Evolutionary conservation across 2,113 vertebrate genomes (phyloP), one percentile per base, ranked within the genome.

Genomic region (Corythornis cristatus): DNA sequence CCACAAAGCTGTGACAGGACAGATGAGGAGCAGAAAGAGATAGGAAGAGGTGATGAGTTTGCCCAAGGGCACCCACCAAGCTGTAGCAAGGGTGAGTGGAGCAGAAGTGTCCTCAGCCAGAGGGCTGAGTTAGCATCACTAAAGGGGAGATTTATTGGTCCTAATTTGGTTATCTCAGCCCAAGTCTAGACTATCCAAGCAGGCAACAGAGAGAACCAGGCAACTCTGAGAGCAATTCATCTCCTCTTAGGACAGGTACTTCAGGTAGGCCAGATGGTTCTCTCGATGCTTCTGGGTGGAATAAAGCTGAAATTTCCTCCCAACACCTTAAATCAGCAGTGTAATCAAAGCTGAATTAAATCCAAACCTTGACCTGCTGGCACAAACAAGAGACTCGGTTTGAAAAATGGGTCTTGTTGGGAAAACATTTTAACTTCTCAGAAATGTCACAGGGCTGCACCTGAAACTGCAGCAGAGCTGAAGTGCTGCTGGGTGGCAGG

Each of bases 231-330:
- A 79, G 82, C 77, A 50, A 83, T 92, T 53, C 37, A 57, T 90
- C 83, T 83, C 42, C 78, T 87, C 83, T 25, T 17, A 61, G 83
- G 78, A 87, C 68, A 76, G 67, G 68, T 48, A 35, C 46, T 83
- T 80, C 14, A 40, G 78, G n/a, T n/a, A 75, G 62, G n/a, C 79
- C 93, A 95, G 90, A 88, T 84, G 90, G 58, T 64, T 83, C 48
- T 72, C 64, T 57, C 2, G 8, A 35, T 35, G 54, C 58, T 84
- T 46, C 43, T 53, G 83, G 33, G 60, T 57, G 54, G 53, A 64
- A 87, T 46, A 72, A 76, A 88, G 58, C 50, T 18, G 33, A 65
- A 64, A 82, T 88, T 78, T 65, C 75, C 80, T 86, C 50, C 76
- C 76, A 45, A 28, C 23, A 31, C 80, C 66, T 90, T 74, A 82